phyloP scores from a whole-genome alignment of 2,888 invertebrate genomes.

The Orthonychiurus folsomi region DNA sequence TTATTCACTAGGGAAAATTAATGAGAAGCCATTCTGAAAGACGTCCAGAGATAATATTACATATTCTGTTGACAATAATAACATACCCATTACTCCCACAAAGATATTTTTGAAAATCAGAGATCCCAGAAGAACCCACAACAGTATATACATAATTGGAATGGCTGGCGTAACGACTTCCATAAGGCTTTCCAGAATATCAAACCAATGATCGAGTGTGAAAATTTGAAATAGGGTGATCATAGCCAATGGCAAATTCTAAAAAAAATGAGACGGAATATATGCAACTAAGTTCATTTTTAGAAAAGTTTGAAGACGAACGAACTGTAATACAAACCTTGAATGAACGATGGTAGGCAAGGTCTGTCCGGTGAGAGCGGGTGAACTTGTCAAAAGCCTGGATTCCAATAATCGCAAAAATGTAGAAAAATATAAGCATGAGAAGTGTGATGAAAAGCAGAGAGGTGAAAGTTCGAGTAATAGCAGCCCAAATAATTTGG shows the following conservation, averaged over 20 bases:
- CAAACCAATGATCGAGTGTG: constrained; percentile 36
- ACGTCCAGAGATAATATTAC: not conserved
- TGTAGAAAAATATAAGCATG: constrained; percentile 37
- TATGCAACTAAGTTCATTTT: constrained; percentile 6
- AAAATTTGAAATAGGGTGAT: constrained; percentile 38
- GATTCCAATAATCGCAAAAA: constrained; percentile 37
- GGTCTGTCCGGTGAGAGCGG: constrained; percentile 19
- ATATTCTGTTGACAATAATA: not conserved
- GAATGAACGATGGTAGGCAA: constrained; percentile 25
- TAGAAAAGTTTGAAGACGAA: not conserved
- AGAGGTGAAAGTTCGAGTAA: constrained; percentile 34
- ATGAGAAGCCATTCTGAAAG: not conserved
- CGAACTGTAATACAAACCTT: constrained; percentile 17
- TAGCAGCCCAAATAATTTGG: constrained; percentile 35
- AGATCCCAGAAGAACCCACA: constrained; percentile 36
- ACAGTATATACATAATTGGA: constrained; percentile 25
- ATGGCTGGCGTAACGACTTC: constrained; percentile 13
- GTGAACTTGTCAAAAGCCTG: constrained; percentile 29
- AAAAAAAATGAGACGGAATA: constrained; percentile 12
- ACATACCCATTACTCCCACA: constrained; percentile 37
- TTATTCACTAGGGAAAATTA: constrained; percentile 27
- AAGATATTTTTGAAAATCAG: constrained; percentile 39
- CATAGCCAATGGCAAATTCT: constrained; percentile 28
- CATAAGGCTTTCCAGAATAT: constrained; percentile 22
- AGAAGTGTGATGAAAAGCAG: constrained; percentile 32